Percentiles rank a stretch among this genome's conserved stretches.
These are phyloP conservation scores for Botia almorhae DNA, from an alignment of 2,797 vertebrate genomes.

Conservation along the genomic window DNA sequence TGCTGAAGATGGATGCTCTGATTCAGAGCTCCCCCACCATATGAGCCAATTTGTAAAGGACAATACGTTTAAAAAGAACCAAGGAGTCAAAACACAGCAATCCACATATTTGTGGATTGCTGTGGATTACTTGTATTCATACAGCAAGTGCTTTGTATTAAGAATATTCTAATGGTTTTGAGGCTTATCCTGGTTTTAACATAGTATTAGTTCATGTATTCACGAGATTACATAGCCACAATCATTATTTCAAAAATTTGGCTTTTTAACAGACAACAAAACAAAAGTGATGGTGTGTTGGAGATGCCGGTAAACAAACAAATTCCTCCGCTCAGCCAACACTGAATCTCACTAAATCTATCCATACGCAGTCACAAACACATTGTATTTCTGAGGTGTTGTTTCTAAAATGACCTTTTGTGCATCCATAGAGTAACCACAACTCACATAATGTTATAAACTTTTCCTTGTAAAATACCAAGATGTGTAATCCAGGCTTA, in stretches of 20 bases:
- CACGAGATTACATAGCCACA: conserved; percentile 20
- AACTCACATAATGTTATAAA: conserved; percentile 17
- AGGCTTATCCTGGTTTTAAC: conserved; percentile 16
- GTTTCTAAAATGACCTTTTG: conserved; percentile 39
- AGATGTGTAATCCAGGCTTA: conserved; percentile 26
- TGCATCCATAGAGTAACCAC: conserved; percentile 17
- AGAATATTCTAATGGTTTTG: conserved; percentile 40
- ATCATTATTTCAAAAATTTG: conserved; percentile 47
- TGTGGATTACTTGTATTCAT: no score
- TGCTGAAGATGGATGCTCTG: conserved; percentile 75
- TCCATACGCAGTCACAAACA: not conserved
- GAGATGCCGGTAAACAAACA: conserved; percentile 47
- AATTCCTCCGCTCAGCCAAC: conserved; percentile 18
- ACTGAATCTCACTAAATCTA: conserved; percentile 26
- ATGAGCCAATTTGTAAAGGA: conserved; percentile 63
- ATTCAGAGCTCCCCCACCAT: conserved; percentile 67
- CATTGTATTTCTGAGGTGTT: conserved; percentile 16
- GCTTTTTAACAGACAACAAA: conserved; percentile 18
- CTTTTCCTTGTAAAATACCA: conserved; percentile 34
- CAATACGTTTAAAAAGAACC: conserved; percentile 56
- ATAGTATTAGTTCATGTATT: conserved; percentile 22
- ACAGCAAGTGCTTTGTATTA: conserved; percentile 30
- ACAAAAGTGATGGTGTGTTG: conserved; percentile 41
- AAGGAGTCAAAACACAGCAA: conserved; percentile 49
- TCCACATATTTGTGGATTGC: conserved; percentile 19